Percentiles rank a stretch among this genome's conserved stretches.
These are phyloP conservation scores for Drosophila subquinaria DNA, from an alignment of 2,888 invertebrate species.

Conservation along the genomic window DNA sequence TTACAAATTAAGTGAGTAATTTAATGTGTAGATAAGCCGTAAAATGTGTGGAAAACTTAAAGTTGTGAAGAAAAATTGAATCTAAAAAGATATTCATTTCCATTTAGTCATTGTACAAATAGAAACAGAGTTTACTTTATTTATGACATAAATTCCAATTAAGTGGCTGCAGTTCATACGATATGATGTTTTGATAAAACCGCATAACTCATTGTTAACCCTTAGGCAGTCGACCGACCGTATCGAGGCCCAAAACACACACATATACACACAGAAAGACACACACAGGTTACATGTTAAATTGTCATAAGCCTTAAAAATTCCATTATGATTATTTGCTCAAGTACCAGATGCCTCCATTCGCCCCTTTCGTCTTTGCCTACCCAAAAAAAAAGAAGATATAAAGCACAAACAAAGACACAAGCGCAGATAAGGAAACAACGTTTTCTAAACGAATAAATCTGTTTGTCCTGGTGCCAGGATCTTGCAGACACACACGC, in stretches of 20 bases:
- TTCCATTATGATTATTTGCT: constrained; percentile 79
- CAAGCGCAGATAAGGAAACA: constrained; percentile 69
- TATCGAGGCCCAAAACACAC: constrained; percentile 1
- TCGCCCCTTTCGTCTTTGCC: neutral
- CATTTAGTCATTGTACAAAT: neutral
- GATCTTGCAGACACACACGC: constrained; percentile 43
- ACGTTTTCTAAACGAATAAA: constrained; percentile 81
- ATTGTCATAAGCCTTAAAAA: constrained; percentile 78
- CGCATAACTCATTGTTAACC: constrained; percentile 59
- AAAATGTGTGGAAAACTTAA: neutral
- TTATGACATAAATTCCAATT: constrained; percentile 69
- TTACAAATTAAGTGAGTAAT: neutral
- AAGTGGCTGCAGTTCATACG: constrained; percentile 41
- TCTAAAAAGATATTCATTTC: constrained; percentile 9
- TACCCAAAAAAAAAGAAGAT: constrained; percentile 25
- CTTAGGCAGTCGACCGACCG: constrained; percentile 35
- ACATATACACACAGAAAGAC: constrained; percentile 7
- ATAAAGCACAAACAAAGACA: constrained; percentile 65
- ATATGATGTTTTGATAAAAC: constrained; percentile 46
- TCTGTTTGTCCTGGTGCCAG: constrained; percentile 77
- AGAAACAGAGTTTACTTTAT: constrained; percentile 27
- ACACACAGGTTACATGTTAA: constrained; percentile 60
- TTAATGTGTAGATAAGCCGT: neutral
- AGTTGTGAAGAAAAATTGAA: neutral
- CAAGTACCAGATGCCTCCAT: constrained; percentile 48